Percentiles rank a stretch among this genome's conserved stretches.
Conservation (phyloP, 2,113 vertebrate genomes). For the Pipa parva region DNA sequence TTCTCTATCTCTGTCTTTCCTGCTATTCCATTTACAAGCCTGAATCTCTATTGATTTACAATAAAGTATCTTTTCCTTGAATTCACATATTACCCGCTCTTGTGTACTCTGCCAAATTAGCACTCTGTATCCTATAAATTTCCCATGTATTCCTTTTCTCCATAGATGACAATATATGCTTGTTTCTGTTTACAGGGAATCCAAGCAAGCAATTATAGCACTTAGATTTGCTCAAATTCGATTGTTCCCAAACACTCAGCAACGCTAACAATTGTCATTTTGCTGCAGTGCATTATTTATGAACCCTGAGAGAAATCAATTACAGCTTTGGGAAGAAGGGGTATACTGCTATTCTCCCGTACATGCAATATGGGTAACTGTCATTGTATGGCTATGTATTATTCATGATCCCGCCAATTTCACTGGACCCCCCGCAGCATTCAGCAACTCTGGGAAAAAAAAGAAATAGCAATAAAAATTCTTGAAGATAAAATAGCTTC, state of each 20-base stretch:
- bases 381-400: neutral
- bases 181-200: neutral
- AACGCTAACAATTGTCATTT: constrained; percentile 10
- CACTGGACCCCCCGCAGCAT: neutral
- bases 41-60: neutral
- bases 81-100: neutral
- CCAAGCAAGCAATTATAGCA: neutral
- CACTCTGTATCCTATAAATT: neutral
- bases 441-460: neutral
- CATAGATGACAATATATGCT: neutral
- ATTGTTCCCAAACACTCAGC: neutral
- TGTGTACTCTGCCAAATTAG: neutral
- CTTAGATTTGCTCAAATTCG: neutral
- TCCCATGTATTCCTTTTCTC: neutral
- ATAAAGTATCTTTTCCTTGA: neutral
- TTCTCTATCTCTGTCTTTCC: too few species aligned
- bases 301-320: constrained; percentile 9
- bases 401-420: constrained; percentile 2
- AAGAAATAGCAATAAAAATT: neutral
- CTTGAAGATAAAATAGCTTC: neutral
- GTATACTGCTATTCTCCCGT: neutral
- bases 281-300: constrained; percentile 23
- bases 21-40: too few species aligned
- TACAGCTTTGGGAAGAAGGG: constrained; percentile 1
- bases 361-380: neutral